Evolutionary conservation across 2,888 invertebrate species (phyloP), one percentile per base, ranked within the genome.

Genomic region (Drosophila rubida): DNA sequence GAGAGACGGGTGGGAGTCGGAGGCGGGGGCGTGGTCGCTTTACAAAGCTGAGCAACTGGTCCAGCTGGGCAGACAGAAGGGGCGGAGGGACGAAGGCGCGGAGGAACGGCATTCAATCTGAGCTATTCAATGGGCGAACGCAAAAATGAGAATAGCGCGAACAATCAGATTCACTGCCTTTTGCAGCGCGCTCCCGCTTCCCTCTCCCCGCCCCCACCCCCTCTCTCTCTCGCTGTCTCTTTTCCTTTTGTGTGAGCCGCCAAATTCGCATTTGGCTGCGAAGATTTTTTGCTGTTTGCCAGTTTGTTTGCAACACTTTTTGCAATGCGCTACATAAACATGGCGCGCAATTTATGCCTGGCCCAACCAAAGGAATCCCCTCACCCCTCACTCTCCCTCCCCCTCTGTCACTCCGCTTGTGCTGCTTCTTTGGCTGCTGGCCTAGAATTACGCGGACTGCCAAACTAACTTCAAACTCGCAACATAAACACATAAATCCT

Each of bases 401-500:
- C n/a, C 14, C 48, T 50, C 49, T 39, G n/a, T 32, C 32, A 32
- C 27, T 22, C 32, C 37, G 25, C 42, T 30, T 27, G 19, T 8
- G 25, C 9, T 41, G 19, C 19, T 35, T 3, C 27, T 14, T 2
- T 32, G n/a, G 44, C 51, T 66, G 65, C 37, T 68, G 71, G 39
- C 70, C 59, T 59, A 71, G 65, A 67, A 73, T 61, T 42, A 46
- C 83, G 86, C 75, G 78, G 63, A 69, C 80, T 87, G 83, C 88
- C 83, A 86, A 88, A 88, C 87, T 75, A 87, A 88, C 87, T 85
- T 88, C 88, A 88, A 88, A 87, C 87, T 85, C 70, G 65, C 69
- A 85, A 88, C 75, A 88, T 79, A 88, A 87, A 88, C 85, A 85
- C 85, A 85, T 85, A 85, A 85, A 85, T 85, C 87, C 88, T 73